Conservation (phyloP, 2,888 invertebrate species). For the Rhamnusium bicolor region DNA sequence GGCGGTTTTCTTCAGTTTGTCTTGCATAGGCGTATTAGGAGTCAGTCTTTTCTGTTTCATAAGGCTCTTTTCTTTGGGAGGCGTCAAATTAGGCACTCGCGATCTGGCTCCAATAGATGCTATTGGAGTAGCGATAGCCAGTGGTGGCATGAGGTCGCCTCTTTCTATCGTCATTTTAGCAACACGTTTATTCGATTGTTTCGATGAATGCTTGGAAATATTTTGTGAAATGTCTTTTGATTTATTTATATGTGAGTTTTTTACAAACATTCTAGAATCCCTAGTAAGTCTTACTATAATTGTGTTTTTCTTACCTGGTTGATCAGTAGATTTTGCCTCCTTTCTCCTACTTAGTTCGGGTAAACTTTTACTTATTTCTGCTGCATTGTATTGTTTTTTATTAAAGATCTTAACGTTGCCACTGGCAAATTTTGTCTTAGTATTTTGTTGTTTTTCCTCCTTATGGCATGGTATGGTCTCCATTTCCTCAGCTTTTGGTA, state of each 20-base stretch:
- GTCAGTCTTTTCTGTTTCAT: neutral
- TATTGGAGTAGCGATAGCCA: neutral
- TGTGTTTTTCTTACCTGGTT: neutral
- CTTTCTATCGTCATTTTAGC: neutral
- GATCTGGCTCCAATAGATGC: neutral
- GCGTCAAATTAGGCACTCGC: too few species aligned
- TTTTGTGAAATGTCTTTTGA: neutral
- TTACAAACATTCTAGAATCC: neutral
- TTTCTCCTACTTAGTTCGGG: neutral
- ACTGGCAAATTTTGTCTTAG: too few species aligned
- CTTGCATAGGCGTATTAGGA: neutral
- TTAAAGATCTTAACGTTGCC: neutral
- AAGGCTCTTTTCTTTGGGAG: too few species aligned
- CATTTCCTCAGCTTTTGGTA: neutral
- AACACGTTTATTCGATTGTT: neutral
- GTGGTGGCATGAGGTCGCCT: neutral
- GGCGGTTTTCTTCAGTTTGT: neutral
- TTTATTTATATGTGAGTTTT: neutral
- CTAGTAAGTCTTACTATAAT: conserved; percentile 6
- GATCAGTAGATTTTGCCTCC: neutral
- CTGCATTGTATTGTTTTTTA: neutral
- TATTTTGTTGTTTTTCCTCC: neutral
- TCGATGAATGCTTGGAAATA: neutral
- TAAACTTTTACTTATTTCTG: neutral
- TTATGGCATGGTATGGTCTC: neutral